Percentiles rank a stretch among this genome's conserved stretches.
These are phyloP conservation scores for Gisinianus flammeolus DNA, from an alignment of 2,888 invertebrate species.

Conservation along the genomic window DNA sequence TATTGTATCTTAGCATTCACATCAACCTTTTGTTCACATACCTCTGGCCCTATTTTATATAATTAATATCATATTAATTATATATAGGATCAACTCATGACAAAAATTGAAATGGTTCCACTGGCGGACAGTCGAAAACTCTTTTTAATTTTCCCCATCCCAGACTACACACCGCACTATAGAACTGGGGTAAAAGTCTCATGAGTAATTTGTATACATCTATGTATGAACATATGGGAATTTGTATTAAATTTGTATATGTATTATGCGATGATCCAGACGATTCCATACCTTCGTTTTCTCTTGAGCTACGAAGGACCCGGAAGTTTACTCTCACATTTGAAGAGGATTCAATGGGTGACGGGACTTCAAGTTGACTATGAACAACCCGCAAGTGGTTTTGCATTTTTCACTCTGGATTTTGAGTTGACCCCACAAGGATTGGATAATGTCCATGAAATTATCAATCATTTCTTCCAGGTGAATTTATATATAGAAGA, in stretches of 20 bases:
- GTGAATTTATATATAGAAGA: too few species aligned
- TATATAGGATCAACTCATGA: slow-evolving; percentile 74
- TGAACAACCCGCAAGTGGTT: slow-evolving; percentile 79
- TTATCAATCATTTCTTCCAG: slow-evolving; percentile 80
- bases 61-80: too few species aligned
- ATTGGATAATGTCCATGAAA: slow-evolving; percentile 84
- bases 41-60: too few species aligned
- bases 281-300: slow-evolving; percentile 87
- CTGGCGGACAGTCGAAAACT: slow-evolving; percentile 65
- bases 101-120: slow-evolving; percentile 78
- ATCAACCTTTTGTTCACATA: too few species aligned
- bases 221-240: not conserved
- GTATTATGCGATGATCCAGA: slow-evolving; percentile 67
- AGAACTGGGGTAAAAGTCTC: slow-evolving; percentile 70
- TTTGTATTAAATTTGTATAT: not conserved
- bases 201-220: too few species aligned
- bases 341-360: slow-evolving; percentile 88
- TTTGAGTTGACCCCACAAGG: slow-evolving; percentile 93
- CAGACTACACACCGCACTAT: slow-evolving; percentile 80
- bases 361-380: slow-evolving; percentile 81
- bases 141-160: slow-evolving; percentile 71
- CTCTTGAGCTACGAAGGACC: slow-evolving; percentile 94
- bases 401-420: slow-evolving; percentile 82
- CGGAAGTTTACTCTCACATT: slow-evolving; percentile 85
- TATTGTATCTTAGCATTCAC: too few species aligned